A percentile compares a stretch with the other conserved stretches of the same genome.
phyloP scores from a whole-genome alignment of 2,888 invertebrate genomes.

The Neoaliturus tenellus region DNA sequence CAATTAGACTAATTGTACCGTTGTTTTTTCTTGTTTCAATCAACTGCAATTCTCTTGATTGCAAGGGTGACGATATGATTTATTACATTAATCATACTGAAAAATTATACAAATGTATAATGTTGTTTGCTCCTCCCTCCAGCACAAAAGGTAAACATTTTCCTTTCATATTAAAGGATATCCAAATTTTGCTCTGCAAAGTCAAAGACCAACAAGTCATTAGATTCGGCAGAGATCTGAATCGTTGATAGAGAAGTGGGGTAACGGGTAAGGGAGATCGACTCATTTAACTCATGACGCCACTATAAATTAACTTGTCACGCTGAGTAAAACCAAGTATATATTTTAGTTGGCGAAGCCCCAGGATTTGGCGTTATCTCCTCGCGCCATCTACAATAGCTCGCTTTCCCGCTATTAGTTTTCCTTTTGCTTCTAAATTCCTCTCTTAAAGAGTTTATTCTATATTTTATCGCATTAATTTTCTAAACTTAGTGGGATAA shows the following conservation, averaged over 20 bases:
- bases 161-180: too few species aligned
- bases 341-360: conserved; percentile 47
- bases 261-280: conserved; percentile 36
- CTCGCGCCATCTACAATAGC: conserved; percentile 42
- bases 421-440: conserved; percentile 47
- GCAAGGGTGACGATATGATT: too few species aligned
- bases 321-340: conserved; percentile 52
- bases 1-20: too few species aligned
- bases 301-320: conserved; percentile 53
- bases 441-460: conserved; percentile 7
- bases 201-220: too few species aligned
- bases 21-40: too few species aligned
- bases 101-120: too few species aligned
- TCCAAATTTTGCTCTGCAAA: too few species aligned
- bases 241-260: background rate
- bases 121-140: too few species aligned
- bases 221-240: background rate
- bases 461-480: background rate
- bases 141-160: too few species aligned
- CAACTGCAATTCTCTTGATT: too few species aligned
- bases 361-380: conserved; percentile 50
- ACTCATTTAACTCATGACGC: conserved; percentile 48
- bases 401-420: conserved; percentile 43
- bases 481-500: too few species aligned
- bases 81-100: too few species aligned